Evolutionary conservation across 37 sponge, comb jelly and placozoan genomes (phyloP), one percentile per base, ranked within the genome.

Genomic region (Agelas oroides): DNA sequence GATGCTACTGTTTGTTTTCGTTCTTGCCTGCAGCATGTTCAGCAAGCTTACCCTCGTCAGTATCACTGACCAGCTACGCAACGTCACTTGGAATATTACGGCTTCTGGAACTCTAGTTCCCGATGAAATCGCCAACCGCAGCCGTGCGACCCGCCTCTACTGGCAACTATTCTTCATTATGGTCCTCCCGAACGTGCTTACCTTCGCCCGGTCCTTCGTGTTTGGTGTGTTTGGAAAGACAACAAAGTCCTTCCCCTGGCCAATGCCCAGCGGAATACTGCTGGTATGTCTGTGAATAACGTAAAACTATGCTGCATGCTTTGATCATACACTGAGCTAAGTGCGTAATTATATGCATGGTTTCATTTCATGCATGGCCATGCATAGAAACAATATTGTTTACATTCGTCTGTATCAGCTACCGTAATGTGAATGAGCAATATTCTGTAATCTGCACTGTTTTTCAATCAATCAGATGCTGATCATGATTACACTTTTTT

Each of bases 181-280:
- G 53, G 57, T 96, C 64, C 59, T 92, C 2, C 96, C 96, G 8
- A 78, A 92, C 33, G 18, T 73, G 12, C n/a, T 96, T 31, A 81
- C 85, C 11, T 73, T 89, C 57, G 70, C 87, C 24, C 87, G 93
- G 15, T 81, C 81, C 37, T 41, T 90, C 31, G 67, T 89, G 15
- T 55, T 73, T 35, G 96, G 96, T 41, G 75, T 92, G 5, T 32
- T 91, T 27, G 86, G 87, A 18, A 95, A 95, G 65, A 86, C 80
- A 58, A 71, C 34, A 18, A 84, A 66, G 30, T 63, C 73, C 30
- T 91, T 72, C 40, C 96, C 96, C 16, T 96, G 96, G 96, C 96
- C 96, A 3, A 73, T 41, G 21, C 21, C 6, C 21, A 71, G 35
- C 14, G 86, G 90, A 1, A 17, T 89, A 28, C 2, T 87, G 13